Evolutionary conservation across 2,888 invertebrate species (phyloP).

Genomic region (Cactoblastis cactorum): DNA sequence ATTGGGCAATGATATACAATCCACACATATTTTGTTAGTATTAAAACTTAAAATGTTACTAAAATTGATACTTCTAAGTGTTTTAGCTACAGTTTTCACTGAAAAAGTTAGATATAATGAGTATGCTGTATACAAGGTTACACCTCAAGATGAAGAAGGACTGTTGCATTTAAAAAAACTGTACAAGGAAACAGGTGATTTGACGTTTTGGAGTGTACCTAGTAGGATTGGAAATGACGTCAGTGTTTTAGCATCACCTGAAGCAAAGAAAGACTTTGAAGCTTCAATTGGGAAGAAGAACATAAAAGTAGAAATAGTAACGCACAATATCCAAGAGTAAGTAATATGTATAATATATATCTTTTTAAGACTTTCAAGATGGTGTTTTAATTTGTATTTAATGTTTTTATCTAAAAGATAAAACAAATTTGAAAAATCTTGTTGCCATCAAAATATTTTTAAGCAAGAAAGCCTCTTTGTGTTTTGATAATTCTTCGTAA

Average conservation of each 20-base stretch:
- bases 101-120: conserved; percentile 60
- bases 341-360: conserved; percentile 29
- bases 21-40: conserved; percentile 17
- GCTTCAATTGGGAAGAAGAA: conserved; percentile 49
- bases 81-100: conserved; percentile 29
- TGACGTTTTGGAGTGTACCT: conserved; percentile 70
- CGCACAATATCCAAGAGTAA: conserved; percentile 76
- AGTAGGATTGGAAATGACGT: conserved; percentile 57
- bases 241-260: conserved; percentile 74
- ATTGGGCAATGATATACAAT: not conserved
- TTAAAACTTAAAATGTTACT: conserved; percentile 46
- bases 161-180: conserved; percentile 69
- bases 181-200: conserved; percentile 47
- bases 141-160: conserved; percentile 70
- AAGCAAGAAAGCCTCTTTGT: too few species aligned
- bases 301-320: conserved; percentile 53
- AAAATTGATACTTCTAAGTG: conserved; percentile 42
- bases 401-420: too few species aligned
- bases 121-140: conserved; percentile 76
- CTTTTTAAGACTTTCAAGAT: not conserved
- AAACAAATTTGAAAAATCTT: too few species aligned
- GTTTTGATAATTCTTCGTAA: too few species aligned
- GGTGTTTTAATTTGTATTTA: not conserved
- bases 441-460: too few species aligned
- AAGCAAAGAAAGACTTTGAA: conserved; percentile 54